phyloP scores from a whole-genome alignment of 2,888 invertebrate genomes.

The Lasius fuliginosus region DNA sequence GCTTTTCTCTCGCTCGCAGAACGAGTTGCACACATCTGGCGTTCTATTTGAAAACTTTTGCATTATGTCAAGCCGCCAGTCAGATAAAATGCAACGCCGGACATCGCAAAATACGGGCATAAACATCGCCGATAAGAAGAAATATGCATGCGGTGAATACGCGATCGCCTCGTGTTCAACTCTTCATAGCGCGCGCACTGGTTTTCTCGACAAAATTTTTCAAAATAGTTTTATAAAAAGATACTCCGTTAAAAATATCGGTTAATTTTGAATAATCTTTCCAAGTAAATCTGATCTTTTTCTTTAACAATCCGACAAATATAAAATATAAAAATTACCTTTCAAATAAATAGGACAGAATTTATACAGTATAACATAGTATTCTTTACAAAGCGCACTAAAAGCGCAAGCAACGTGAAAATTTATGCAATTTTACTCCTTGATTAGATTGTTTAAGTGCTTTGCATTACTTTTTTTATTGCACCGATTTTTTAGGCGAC shows the following conservation, averaged over 20 bases:
- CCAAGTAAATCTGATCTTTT: background rate
- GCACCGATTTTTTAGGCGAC: background rate
- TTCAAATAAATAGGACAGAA: background rate
- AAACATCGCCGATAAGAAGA: constrained; percentile 23
- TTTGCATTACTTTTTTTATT: background rate
- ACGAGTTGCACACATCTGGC: constrained; percentile 41
- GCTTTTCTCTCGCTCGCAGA: constrained; percentile 31
- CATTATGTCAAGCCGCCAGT: constrained; percentile 45
- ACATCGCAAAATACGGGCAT: constrained; percentile 10
- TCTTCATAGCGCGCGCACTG: background rate
- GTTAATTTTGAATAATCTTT: background rate
- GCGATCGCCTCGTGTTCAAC: background rate
- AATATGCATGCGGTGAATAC: background rate
- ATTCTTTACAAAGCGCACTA: background rate
- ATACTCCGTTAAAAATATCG: background rate
- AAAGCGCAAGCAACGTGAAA: background rate
- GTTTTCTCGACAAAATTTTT: background rate
- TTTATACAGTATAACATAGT: background rate
- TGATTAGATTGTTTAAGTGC: background rate
- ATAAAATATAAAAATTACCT: background rate
- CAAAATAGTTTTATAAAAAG: background rate
- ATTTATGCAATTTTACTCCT: constrained; percentile 8
- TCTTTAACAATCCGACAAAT: constrained; percentile 1
- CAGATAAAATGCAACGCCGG: constrained; percentile 32
- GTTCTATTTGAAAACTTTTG: constrained; percentile 47